phyloP scores from a whole-genome alignment of 2,113 vertebrate species.

The Leptosomus discolor region DNA sequence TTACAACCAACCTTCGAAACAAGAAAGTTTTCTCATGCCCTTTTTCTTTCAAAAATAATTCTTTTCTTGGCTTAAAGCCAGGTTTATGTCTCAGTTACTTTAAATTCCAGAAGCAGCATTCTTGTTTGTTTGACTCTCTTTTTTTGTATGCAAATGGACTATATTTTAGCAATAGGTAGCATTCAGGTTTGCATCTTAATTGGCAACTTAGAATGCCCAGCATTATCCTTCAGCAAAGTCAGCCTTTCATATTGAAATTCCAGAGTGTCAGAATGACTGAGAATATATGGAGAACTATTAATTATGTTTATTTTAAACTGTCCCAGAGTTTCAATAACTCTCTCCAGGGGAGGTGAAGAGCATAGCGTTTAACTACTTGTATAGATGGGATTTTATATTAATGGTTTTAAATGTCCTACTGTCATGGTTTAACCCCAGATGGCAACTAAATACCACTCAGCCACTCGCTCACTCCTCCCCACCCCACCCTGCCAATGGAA shows the following conservation, averaged over 20 bases:
- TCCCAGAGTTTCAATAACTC: background rate
- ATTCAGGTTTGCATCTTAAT: conserved; percentile 47
- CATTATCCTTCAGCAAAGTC: conserved; percentile 39
- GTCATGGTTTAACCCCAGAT: background rate
- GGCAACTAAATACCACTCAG: background rate
- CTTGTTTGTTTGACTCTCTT: background rate
- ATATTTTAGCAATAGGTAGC: conserved; percentile 20
- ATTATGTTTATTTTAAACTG: conserved; percentile 49
- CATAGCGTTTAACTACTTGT: background rate
- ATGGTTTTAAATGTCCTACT: background rate
- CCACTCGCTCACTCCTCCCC: too few relatives aligned
- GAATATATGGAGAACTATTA: conserved; percentile 15
- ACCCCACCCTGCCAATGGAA: background rate
- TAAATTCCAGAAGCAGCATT: background rate
- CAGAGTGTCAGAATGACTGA: conserved; percentile 25
- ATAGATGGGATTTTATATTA: background rate
- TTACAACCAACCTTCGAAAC: background rate
- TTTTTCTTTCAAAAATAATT: background rate
- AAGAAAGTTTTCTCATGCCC: background rate
- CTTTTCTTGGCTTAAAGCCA: background rate
- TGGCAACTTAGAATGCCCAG: conserved; percentile 23
- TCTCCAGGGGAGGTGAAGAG: background rate
- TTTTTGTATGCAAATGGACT: conserved; percentile 14
- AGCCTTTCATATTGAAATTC: conserved; percentile 51
- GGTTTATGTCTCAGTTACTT: background rate